phyloP scores from a whole-genome alignment of 1,140 invertebrate species.

The Drosophila lacteicornis region DNA sequence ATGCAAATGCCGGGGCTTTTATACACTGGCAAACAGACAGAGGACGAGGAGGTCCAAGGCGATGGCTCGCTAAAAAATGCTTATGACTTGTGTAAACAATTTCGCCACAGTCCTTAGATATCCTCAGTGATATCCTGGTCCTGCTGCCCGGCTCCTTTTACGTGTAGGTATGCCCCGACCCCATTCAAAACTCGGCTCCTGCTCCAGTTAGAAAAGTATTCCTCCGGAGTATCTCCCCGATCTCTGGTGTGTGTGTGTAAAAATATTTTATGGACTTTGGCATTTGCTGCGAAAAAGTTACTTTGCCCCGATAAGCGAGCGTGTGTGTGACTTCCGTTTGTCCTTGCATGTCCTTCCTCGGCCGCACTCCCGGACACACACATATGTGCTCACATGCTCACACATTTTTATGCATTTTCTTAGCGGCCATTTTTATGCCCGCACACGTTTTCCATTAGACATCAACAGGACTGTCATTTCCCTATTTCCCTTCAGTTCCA shows the following conservation, averaged over 20 bases:
- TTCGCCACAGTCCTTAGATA: conserved; percentile 38
- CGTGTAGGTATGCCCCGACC: conserved; percentile 69
- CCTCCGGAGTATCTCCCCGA: conserved; percentile 45
- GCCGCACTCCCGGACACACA: conserved; percentile 4
- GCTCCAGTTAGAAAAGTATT: conserved; percentile 13
- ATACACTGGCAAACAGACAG: conserved; percentile 68
- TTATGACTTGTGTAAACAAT: conserved; percentile 83
- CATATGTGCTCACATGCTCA: conserved; percentile 19
- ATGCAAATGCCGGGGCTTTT: conserved; percentile 70
- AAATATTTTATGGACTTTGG: conserved; percentile 79
- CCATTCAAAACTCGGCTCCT: conserved; percentile 3
- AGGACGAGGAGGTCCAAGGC: conserved; percentile 23
- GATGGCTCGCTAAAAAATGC: conserved; percentile 79
- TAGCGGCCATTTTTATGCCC: conserved; percentile 84
- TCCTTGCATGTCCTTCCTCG: conserved; percentile 73
- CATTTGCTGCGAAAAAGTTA: conserved; percentile 60
- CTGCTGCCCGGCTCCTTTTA: conserved; percentile 44
- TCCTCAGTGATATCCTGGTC: conserved; percentile 22
- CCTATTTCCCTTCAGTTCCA: conserved; percentile 21
- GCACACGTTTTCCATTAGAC: conserved; percentile 85
- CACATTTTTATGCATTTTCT: conserved; percentile 84
- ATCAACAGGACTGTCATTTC: conserved; percentile 73
- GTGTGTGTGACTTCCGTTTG: conserved; percentile 79
- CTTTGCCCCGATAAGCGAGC: conserved; percentile 61
- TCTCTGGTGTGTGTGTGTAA: conserved; percentile 54